Base-by-base conservation (phyloP, 2,888 invertebrate species). In the Dicyrtoma fusca region DNA sequence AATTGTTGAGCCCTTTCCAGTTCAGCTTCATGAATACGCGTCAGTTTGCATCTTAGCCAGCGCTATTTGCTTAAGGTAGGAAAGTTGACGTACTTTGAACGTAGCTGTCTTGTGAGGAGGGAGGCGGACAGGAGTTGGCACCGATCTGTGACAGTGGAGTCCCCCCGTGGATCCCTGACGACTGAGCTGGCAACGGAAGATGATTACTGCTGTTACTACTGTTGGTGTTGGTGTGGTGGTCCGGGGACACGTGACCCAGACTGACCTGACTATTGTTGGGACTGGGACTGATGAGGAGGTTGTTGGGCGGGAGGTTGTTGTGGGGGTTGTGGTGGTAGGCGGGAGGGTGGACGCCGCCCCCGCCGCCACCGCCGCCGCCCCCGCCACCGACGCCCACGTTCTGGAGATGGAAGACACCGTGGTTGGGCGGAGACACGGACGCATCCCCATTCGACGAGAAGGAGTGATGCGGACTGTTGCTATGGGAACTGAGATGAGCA, bases 121-220 rank as follows among this genome's bases (percentile, higher is more conserved):
- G 85, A 51, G 87, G 86, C 61, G 87, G 87, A 80, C 90, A 87
- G 61, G 90, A 84, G 81, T 88, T 89, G 73, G 90, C 89, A 71
- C 94, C 94, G 80, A 94, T 94, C 84, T 93, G 92, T 59, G 92
- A 91, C 69, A 94, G 88, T 0, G 94, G 93, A 68, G 94, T 94
- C 79, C 92, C 91, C 49, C 94, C 94, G 83, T 92, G 91, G 68
- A 94, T 89, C 78, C 91, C 82, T 44, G 84, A 83, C 17, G 76
- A 73, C 13, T 75, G 70, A 55, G 74, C 71, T 13, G 74, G 73
- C 34, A 74, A 68, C 44, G 64, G 73, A 47, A 77, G 77, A 73
- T 74, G 75, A 53, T 73, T 74, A 53, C 75, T 75, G 71, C 76
- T 78, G 26, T 75, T 74, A 34, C 73, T 74, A 21, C 71, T 70